Conservation (phyloP, 2,888 invertebrate species). For the Archaeoteleia sp. region DNA sequence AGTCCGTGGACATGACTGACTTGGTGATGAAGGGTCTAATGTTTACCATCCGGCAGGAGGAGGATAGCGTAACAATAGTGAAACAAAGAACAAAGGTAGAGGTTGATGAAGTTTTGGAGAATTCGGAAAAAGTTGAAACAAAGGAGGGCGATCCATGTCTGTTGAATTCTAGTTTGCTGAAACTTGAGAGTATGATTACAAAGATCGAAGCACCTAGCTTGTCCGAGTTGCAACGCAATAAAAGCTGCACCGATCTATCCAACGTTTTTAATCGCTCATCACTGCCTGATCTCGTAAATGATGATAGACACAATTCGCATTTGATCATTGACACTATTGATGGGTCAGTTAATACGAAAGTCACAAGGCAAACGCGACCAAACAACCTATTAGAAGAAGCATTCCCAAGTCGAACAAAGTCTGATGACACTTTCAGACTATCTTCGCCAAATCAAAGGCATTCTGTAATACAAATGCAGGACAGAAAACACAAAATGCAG, state of each 20-base stretch:
- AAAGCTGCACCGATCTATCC: slow-evolving; percentile 11
- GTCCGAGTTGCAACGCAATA: slow-evolving; percentile 2
- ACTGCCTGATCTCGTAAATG: background rate
- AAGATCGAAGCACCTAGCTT: slow-evolving; percentile 65
- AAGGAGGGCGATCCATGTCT: slow-evolving; percentile 68
- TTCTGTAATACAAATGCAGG: background rate
- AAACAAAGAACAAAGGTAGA: slow-evolving; percentile 71
- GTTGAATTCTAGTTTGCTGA: slow-evolving; percentile 69
- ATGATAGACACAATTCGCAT: background rate
- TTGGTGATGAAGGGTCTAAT: slow-evolving; percentile 73
- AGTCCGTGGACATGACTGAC: slow-evolving; percentile 71
- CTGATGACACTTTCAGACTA: too few species aligned
- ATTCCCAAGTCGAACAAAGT: too few species aligned
- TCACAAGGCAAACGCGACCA: too few species aligned
- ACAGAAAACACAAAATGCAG: background rate
- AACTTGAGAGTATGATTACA: slow-evolving; percentile 69
- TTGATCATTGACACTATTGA: background rate
- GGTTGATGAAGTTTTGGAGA: slow-evolving; percentile 71
- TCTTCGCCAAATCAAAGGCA: too few species aligned
- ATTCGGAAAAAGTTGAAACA: slow-evolving; percentile 70
- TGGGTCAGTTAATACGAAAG: too few species aligned
- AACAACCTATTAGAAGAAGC: too few species aligned
- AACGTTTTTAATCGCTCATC: slow-evolving; percentile 16
- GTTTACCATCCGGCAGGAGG: slow-evolving; percentile 70
- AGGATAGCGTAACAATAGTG: slow-evolving; percentile 67